Evolutionary conservation across 2,888 invertebrate species (phyloP).

Genomic region (Azorinus chamasolen): DNA sequence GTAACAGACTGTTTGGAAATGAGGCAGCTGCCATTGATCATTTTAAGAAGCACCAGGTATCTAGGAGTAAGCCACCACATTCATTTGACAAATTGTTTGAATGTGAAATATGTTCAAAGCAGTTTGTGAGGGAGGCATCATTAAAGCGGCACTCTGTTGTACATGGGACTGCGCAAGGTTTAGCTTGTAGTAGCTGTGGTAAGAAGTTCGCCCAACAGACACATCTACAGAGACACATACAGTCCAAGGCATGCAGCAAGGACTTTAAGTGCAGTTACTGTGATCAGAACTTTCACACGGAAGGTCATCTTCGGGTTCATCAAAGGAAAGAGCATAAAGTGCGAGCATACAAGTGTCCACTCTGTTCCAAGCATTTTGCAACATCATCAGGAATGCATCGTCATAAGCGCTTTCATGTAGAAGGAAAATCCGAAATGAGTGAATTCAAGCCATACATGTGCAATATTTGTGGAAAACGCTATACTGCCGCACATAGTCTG

Average conservation of each 20-base stretch:
- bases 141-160: too few relatives aligned
- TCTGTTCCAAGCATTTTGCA: constrained; percentile 13
- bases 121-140: too few relatives aligned
- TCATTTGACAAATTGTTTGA: too few relatives aligned
- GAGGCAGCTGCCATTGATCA: too few relatives aligned
- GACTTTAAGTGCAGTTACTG: constrained; percentile 2
- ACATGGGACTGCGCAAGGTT: too few relatives aligned
- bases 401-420: constrained; percentile 9
- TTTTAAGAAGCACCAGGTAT: too few relatives aligned
- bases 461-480: constrained; percentile 12
- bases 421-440: background rate
- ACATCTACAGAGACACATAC: constrained; percentile 24
- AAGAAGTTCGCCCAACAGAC: constrained; percentile 1
- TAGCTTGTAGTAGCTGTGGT: constrained; percentile 13
- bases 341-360: constrained; percentile 1
- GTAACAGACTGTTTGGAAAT: too few relatives aligned
- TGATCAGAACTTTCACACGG: constrained; percentile 1
- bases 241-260: background rate
- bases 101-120: too few relatives aligned
- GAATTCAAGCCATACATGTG: constrained; percentile 1
- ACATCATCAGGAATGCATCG: background rate
- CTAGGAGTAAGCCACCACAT: too few relatives aligned
- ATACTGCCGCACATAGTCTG: constrained; percentile 9
- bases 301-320: background rate
- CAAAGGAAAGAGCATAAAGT: constrained; percentile 10